Base-by-base conservation (phyloP, 1,140 invertebrate species). In the Onthophagus taurus region DNA sequence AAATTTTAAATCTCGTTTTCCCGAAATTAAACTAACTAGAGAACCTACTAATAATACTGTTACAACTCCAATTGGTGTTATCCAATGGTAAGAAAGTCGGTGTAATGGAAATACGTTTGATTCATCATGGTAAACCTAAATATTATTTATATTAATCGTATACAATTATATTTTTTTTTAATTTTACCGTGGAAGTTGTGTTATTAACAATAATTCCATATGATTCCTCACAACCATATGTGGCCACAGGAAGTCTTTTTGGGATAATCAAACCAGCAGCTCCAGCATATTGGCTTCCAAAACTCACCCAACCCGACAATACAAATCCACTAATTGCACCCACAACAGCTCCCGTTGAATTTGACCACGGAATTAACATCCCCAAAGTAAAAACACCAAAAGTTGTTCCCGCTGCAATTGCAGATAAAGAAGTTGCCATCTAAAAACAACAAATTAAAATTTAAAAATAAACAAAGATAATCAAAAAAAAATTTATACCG, bases 381-480 rank as follows among this genome's bases (percentile, higher is more conserved):
- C 89, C 89, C 8, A 93, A 65, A 0, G 81, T 81, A 60, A 92
- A 94, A 11, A 91, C 71, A 2, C 88, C 89, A 46, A 90, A 81
- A 0, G 87, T 79, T 12, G 86, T 83, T 4, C 86, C 87, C 13
- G 85, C 81, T 9, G 87, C 80, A 48, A 91, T 85, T 2, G 86
- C 83, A 38, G 85, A 83, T 31, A 89, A 65, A 42, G 83, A 81
- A 26, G 83, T 77, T 1, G 85, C 84, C 31, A 86, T 76, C 82
- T 86, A 50, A 35, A 52, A 50, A 16, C 13, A n/a, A 42, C 17
- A 41, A 51, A 47, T 6, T 19, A 31, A 42, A 45, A 31, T 38
- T 31, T 20, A 16, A 48, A 12, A 45, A 8, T 13, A 36, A 29
- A 2, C 42, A 36, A 35, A 44, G 23, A 4, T 26, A 24, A 17